Conservation (phyloP, 2,797 vertebrate genomes). For the Bovichtus variegatus region DNA sequence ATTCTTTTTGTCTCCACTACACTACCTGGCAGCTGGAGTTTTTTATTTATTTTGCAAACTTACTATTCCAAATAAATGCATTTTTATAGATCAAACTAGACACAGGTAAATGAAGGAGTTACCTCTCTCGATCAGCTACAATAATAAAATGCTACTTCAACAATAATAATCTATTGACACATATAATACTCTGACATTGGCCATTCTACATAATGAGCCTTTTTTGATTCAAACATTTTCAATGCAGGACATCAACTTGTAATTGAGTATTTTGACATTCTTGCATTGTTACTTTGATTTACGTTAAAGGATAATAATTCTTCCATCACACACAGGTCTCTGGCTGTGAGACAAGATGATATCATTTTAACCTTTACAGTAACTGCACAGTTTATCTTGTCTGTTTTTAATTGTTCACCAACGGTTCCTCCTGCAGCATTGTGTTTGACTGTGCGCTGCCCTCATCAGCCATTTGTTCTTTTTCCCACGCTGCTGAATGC, state of each 20-base stretch:
- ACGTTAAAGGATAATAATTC: neutral
- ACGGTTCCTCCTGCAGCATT: conserved; percentile 45
- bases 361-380: neutral
- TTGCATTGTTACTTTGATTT: neutral
- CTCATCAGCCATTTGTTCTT: conserved; percentile 85
- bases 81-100: neutral
- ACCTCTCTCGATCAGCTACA: neutral
- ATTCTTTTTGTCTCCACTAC: neutral
- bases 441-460: conserved; percentile 50
- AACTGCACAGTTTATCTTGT: neutral
- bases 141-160: neutral
- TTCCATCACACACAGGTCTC: neutral
- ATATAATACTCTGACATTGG: neutral
- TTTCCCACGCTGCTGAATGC: conserved; percentile 87
- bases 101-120: neutral
- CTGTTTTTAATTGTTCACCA: conserved; percentile 46
- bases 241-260: neutral
- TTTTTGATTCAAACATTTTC: neutral
- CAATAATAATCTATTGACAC: neutral
- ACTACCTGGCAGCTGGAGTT: neutral
- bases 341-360: neutral
- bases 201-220: neutral
- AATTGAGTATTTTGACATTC: neutral
- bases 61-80: neutral
- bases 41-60: neutral